Percentiles rank a stretch among this genome's conserved stretches.
Conservation (phyloP, 2,113 vertebrate species). For the Anas platyrhynchos region DNA sequence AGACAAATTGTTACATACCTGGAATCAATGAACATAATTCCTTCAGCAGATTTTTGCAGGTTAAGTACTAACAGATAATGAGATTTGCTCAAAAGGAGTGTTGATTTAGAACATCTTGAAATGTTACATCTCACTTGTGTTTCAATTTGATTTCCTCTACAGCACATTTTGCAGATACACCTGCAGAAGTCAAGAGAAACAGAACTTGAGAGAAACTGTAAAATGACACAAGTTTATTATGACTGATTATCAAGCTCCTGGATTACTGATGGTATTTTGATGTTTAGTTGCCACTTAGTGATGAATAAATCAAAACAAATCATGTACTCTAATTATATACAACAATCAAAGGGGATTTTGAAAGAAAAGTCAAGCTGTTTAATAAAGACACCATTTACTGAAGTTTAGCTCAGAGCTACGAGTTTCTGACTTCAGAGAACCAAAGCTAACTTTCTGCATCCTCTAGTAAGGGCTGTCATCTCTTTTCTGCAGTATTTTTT, state of each 20-base stretch:
- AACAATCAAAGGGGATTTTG: background rate
- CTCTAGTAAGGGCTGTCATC: background rate
- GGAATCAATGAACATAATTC: background rate
- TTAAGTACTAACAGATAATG: background rate
- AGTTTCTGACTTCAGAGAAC: background rate
- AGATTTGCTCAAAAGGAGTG: background rate
- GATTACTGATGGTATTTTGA: background rate
- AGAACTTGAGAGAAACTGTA: background rate
- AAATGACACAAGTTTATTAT: background rate
- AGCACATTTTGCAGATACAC: background rate
- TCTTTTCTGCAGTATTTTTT: background rate
- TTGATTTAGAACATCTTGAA: background rate
- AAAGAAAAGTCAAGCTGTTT: background rate
- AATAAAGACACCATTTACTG: background rate
- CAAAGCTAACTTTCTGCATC: background rate
- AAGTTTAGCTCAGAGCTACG: background rate
- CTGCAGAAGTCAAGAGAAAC: background rate
- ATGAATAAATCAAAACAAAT: conserved; percentile 5
- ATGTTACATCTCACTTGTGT: background rate
- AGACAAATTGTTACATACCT: background rate
- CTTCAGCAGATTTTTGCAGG: background rate
- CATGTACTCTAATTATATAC: background rate
- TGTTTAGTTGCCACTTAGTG: background rate
- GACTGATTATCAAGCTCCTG: background rate
- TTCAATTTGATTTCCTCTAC: background rate